Conservation (phyloP, 2,113 vertebrate species). For the Cheilinus undulatus region DNA sequence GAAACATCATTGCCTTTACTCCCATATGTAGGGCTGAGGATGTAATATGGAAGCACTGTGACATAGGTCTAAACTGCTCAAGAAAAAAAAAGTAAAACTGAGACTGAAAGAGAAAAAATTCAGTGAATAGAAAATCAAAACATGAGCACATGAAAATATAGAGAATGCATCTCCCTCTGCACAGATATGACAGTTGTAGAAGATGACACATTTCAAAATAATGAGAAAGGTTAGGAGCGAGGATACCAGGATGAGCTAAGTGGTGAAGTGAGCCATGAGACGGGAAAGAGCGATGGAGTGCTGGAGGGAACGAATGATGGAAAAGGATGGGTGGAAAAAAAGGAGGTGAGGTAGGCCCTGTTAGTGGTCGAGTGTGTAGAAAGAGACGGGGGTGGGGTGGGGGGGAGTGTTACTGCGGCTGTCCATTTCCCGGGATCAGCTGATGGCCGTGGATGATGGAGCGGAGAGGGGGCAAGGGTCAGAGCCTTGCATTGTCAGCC, state of each 20-base stretch:
- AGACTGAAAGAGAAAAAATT: constrained; percentile 17
- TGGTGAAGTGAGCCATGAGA: constrained; percentile 70
- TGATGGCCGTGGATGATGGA: constrained; percentile 80
- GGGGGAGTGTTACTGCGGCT: constrained; percentile 34
- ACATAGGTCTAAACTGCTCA: neutral
- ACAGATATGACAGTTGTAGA: constrained; percentile 45
- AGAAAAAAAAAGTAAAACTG: neutral
- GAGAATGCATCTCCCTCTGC: constrained; percentile 33
- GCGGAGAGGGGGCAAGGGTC: constrained; percentile 75
- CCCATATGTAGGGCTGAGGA: neutral
- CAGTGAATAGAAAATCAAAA: constrained; percentile 44
- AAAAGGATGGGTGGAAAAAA: constrained; percentile 32
- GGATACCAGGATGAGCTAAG: constrained; percentile 53
- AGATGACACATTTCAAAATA: constrained; percentile 69
- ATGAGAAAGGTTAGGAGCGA: constrained; percentile 64
- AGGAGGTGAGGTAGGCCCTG: constrained; percentile 51
- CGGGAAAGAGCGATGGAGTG: constrained; percentile 46
- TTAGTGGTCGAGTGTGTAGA: constrained; percentile 17
- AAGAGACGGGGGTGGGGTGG: neutral
- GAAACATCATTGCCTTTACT: neutral
- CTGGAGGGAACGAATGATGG: constrained; percentile 47
- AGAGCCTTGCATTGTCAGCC: constrained; percentile 80
- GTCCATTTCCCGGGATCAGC: constrained; percentile 78
- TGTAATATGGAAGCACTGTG: neutral
- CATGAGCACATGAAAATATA: constrained; percentile 7